Percentiles rank a stretch among this genome's conserved stretches.
phyloP scores from a whole-genome alignment of 2,888 invertebrate species.

The Eilema sororculum region DNA sequence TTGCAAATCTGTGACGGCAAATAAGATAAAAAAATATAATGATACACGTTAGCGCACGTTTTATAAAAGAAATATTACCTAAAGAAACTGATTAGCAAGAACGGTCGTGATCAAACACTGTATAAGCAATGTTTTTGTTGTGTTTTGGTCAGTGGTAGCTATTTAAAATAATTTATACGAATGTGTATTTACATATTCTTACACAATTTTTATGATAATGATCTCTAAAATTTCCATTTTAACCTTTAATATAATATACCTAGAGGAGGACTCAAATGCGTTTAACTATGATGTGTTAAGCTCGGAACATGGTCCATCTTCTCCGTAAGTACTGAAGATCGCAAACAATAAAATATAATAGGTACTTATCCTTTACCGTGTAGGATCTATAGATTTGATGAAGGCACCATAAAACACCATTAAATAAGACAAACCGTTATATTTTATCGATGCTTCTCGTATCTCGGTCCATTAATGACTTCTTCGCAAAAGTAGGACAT shows the following conservation, averaged over 20 bases:
- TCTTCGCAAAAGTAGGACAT: not conserved
- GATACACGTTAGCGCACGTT: not conserved
- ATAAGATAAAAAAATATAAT: slow-evolving; percentile 12
- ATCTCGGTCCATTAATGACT: not conserved
- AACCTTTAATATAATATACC: not conserved
- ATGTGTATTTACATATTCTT: not conserved
- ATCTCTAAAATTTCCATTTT: not conserved
- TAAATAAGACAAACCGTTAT: not conserved
- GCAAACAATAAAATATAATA: not conserved
- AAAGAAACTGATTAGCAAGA: slow-evolving; percentile 15
- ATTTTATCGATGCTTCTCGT: not conserved
- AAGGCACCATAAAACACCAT: not conserved
- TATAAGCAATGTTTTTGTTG: slow-evolving; percentile 11
- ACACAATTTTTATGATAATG: not conserved
- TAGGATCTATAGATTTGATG: not conserved
- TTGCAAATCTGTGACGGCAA: slow-evolving; percentile 24
- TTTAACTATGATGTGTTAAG: not conserved
- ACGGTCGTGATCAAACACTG: slow-evolving; percentile 10
- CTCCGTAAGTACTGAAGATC: not conserved
- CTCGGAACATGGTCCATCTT: too few relatives aligned
- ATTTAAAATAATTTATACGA: slow-evolving; percentile 10
- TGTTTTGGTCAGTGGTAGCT: not conserved
- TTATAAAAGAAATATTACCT: slow-evolving; percentile 9
- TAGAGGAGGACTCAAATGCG: not conserved
- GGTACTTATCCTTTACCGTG: not conserved